Evolutionary conservation across 2,797 vertebrate genomes (phyloP).

Genomic region (Microctenopoma steveboyesi): DNA sequence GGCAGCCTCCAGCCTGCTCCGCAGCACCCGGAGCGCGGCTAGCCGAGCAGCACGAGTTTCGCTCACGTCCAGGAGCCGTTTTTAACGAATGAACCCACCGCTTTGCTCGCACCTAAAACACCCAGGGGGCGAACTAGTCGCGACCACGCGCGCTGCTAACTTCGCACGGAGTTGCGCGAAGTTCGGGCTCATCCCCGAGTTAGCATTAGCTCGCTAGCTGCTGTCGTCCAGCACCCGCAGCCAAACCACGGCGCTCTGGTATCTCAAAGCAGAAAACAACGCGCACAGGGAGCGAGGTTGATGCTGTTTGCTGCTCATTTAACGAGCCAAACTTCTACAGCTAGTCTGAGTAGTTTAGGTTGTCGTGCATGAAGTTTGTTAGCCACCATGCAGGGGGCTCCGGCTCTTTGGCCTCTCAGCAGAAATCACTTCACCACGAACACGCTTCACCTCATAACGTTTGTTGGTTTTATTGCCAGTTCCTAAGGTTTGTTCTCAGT

Average conservation of each 20-base stretch:
- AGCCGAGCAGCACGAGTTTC: constrained; percentile 62
- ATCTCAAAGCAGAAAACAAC: constrained; percentile 4
- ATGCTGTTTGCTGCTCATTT: fast-evolving
- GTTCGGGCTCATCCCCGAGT: constrained; percentile 51
- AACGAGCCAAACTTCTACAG: fast-evolving
- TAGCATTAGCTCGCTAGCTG: constrained; percentile 67
- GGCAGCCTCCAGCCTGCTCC: constrained; percentile 29
- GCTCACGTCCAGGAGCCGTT: constrained; percentile 9
- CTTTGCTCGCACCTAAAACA: neutral
- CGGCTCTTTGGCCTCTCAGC: constrained; percentile 59
- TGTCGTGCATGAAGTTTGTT: constrained; percentile 45
- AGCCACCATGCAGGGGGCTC: constrained; percentile 60
- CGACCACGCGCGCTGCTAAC: fast-evolving
- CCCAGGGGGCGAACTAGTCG: fast-evolving
- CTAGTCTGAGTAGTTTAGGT: neutral
- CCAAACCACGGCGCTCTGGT: constrained; percentile 29
- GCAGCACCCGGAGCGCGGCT: constrained; percentile 26
- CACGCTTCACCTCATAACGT: neutral
- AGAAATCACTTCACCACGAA: neutral
- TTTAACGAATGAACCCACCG: neutral
- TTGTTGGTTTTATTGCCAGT: neutral
- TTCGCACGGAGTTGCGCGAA: constrained; percentile 13
- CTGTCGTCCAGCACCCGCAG: no score
- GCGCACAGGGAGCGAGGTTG: neutral
- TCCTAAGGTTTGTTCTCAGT: neutral